Conservation (phyloP, 2,888 invertebrate genomes). For the Folsomia candida region DNA sequence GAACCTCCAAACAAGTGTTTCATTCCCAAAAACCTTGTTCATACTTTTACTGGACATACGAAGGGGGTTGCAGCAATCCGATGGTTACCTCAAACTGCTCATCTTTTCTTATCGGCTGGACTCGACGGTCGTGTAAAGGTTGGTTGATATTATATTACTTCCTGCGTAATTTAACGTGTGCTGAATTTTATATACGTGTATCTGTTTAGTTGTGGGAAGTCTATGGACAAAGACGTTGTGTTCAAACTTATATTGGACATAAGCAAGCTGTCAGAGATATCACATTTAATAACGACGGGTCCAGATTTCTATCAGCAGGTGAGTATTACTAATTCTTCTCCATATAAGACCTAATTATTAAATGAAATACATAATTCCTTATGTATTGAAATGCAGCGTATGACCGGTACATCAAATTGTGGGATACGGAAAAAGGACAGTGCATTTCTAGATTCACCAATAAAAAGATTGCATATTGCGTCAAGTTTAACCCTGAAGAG, state of each 20-base stretch:
- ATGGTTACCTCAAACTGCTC: constrained; percentile 92
- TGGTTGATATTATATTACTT: constrained; percentile 24
- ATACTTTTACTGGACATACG: constrained; percentile 95
- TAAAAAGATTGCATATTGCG: constrained; percentile 95
- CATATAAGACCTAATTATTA: not conserved
- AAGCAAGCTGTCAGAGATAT: constrained; percentile 94
- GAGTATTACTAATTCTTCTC: constrained; percentile 52
- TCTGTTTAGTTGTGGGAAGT: constrained; percentile 86
- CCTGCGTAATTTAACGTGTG: not conserved
- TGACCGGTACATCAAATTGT: constrained; percentile 94
- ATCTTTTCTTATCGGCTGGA: constrained; percentile 88
- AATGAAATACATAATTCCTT: not conserved
- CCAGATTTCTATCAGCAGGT: constrained; percentile 91
- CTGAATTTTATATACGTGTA: not conserved
- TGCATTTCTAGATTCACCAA: constrained; percentile 86
- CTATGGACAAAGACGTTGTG: constrained; percentile 86
- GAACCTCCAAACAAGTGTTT: constrained; percentile 93
- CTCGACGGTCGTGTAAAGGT: constrained; percentile 97
- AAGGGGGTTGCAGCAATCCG: constrained; percentile 92
- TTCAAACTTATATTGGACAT: constrained; percentile 94
- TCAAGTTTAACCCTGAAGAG: constrained; percentile 95
- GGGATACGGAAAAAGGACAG: constrained; percentile 97
- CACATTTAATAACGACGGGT: constrained; percentile 91
- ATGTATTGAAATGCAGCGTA: constrained; percentile 61
- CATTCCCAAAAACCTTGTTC: constrained; percentile 90